Conservation (phyloP, 2,797 vertebrate species). For the Lutjanus argentimaculatus region DNA sequence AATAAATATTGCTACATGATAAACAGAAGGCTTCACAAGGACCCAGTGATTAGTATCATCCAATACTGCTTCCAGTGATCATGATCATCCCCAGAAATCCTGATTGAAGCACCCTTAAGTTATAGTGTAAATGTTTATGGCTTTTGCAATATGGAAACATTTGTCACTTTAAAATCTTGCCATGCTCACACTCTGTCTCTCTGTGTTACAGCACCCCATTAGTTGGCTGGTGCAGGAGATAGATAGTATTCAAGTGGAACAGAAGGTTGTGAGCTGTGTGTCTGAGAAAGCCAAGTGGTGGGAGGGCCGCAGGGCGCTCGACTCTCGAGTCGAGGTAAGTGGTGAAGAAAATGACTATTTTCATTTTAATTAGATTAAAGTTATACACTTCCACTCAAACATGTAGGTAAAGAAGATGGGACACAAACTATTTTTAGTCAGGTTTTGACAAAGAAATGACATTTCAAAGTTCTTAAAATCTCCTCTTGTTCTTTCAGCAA, state of each 20-base stretch:
- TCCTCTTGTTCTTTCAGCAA: conserved; percentile 74
- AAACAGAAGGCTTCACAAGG: too few species aligned
- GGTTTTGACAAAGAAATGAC: background rate
- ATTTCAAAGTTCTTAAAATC: background rate
- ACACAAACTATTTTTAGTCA: background rate
- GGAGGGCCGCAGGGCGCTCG: conserved; percentile 88
- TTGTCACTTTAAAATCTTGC: background rate
- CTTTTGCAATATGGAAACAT: background rate
- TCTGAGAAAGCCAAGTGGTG: conserved; percentile 93
- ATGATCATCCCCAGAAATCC: too few species aligned
- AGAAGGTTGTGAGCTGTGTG: conserved; percentile 89
- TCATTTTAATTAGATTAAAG: background rate
- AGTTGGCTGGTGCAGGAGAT: conserved; percentile 88
- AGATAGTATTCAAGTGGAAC: conserved; percentile 88
- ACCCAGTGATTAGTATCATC: too few species aligned
- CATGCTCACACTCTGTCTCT: conserved; percentile 13
- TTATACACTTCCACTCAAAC: background rate
- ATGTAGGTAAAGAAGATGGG: background rate
- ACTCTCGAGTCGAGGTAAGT: conserved; percentile 90
- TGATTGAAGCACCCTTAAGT: too few species aligned
- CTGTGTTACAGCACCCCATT: conserved; percentile 83
- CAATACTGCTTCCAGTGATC: too few species aligned
- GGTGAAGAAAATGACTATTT: too few species aligned
- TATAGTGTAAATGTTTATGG: background rate
- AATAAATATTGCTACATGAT: too few species aligned